Evolutionary conservation across 2,888 invertebrate species (phyloP).

Genomic region (Drosophila lutescens): DNA sequence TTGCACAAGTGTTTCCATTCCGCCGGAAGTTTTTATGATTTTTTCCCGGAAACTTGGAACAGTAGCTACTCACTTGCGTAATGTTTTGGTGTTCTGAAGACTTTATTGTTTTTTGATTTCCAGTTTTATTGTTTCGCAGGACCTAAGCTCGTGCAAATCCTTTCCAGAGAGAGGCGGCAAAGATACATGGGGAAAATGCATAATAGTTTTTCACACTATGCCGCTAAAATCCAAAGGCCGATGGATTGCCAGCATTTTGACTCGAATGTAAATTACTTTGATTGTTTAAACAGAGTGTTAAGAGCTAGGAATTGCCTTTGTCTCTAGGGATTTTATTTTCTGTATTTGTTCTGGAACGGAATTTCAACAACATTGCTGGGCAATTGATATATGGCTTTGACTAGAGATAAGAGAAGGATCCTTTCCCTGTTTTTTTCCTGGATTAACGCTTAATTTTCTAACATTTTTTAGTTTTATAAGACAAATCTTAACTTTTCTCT

Average conservation of each 20-base stretch:
- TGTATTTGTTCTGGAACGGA: conserved; percentile 54
- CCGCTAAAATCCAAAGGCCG: conserved; percentile 68
- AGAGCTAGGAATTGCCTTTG: conserved; percentile 37
- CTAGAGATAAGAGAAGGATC: not conserved
- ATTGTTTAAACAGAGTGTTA: conserved; percentile 48
- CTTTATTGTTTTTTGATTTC: conserved; percentile 66
- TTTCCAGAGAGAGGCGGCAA: conserved; percentile 3
- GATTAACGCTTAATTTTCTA: no score
- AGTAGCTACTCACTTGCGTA: conserved; percentile 69
- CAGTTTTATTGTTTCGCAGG: conserved; percentile 51
- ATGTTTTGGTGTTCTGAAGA: conserved; percentile 52
- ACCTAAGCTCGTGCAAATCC: conserved; percentile 21
- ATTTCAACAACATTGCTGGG: conserved; percentile 30
- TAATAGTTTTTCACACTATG: conserved; percentile 74
- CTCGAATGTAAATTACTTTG: conserved; percentile 58
- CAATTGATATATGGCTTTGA: conserved; percentile 41
- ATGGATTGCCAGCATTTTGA: conserved; percentile 24
- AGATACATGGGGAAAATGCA: conserved; percentile 23
- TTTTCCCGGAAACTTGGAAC: conserved; percentile 60
- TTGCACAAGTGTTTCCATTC: conserved; percentile 51
- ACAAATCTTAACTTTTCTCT: no score
- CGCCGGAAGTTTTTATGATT: conserved; percentile 67
- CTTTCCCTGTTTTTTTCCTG: not conserved
- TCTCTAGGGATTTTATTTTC: conserved; percentile 31
- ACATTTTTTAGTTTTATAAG: no score